These are phyloP conservation scores for Yponomeuta malinellus DNA, from an alignment of 2,888 invertebrate genomes.

Conservation along the genomic window DNA sequence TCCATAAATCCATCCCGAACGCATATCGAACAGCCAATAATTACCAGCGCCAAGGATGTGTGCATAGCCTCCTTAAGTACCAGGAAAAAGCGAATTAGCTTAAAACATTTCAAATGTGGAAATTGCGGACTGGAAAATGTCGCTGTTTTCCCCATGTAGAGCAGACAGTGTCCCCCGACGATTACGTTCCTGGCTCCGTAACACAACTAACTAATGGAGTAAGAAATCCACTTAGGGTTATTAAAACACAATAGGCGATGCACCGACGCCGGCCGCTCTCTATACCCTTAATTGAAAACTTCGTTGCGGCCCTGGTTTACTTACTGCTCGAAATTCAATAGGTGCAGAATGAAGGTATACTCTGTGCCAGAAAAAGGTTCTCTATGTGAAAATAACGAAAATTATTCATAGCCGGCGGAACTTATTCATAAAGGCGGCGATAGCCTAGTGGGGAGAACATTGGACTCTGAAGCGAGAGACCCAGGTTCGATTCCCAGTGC, in stretches of 20 bases:
- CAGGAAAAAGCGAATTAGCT: background rate
- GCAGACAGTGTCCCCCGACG: background rate
- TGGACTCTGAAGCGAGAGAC: too few species aligned
- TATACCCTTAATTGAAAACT: conserved; percentile 55
- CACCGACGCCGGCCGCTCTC: conserved; percentile 40
- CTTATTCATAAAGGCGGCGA: too few species aligned
- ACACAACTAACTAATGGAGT: conserved; percentile 37
- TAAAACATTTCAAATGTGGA: background rate
- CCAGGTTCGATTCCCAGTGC: too few species aligned
- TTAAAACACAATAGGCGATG: conserved; percentile 55
- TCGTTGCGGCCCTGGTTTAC: conserved; percentile 35
- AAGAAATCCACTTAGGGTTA: conserved; percentile 59
- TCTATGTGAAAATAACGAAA: too few species aligned
- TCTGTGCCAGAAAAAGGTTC: background rate
- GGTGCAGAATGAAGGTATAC: background rate
- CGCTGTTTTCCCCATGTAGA: background rate
- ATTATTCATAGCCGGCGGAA: too few species aligned
- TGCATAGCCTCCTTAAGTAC: background rate
- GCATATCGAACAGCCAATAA: too few species aligned
- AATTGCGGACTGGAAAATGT: background rate
- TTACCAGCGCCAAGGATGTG: background rate
- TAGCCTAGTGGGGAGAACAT: too few species aligned
- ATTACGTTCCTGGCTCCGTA: conserved; percentile 22
- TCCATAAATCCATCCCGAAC: too few species aligned
- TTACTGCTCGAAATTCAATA: background rate